Evolutionary conservation across 2,888 invertebrate species (phyloP).

Genomic region (Eucera pruinosa): DNA sequence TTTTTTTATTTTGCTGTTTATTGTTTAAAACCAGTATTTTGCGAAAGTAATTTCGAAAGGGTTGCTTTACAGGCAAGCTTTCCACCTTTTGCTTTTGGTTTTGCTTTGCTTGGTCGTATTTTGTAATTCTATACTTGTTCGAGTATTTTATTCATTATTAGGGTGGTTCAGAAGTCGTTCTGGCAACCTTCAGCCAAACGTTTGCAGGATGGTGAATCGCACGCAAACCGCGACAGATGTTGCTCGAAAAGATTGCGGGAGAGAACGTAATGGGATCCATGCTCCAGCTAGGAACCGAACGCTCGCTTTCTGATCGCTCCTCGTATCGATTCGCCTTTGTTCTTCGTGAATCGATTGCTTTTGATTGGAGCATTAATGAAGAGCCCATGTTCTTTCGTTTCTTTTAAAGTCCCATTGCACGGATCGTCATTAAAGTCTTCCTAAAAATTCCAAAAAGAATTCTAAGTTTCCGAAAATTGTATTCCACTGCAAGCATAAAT

Average conservation of each 20-base stretch:
- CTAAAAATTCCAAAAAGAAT: too few species aligned
- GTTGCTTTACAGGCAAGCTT: too few species aligned
- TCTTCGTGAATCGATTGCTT: slow-evolving; percentile 14
- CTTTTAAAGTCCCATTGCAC: background rate
- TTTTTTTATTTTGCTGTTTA: too few species aligned
- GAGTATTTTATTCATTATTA: background rate
- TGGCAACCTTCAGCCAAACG: slow-evolving; percentile 55
- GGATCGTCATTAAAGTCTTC: too few species aligned
- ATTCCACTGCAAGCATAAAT: too few species aligned
- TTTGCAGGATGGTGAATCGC: slow-evolving; percentile 71
- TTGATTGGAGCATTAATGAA: background rate
- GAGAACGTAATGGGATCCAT: slow-evolving; percentile 63
- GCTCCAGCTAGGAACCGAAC: slow-evolving; percentile 28
- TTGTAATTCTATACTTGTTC: background rate
- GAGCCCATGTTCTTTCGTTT: background rate
- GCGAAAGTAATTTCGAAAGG: too few species aligned
- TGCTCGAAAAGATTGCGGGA: slow-evolving; percentile 64
- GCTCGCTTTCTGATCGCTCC: slow-evolving; percentile 13
- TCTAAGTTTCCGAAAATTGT: too few species aligned
- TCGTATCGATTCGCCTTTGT: slow-evolving; percentile 28
- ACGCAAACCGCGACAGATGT: slow-evolving; percentile 75
- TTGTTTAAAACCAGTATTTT: too few species aligned
- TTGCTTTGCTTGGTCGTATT: too few species aligned
- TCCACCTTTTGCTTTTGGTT: too few species aligned
- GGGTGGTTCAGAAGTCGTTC: background rate